Percentiles rank a stretch among this genome's conserved stretches.
phyloP scores from a whole-genome alignment of 2,888 invertebrate genomes.

The Watsonalla binaria region DNA sequence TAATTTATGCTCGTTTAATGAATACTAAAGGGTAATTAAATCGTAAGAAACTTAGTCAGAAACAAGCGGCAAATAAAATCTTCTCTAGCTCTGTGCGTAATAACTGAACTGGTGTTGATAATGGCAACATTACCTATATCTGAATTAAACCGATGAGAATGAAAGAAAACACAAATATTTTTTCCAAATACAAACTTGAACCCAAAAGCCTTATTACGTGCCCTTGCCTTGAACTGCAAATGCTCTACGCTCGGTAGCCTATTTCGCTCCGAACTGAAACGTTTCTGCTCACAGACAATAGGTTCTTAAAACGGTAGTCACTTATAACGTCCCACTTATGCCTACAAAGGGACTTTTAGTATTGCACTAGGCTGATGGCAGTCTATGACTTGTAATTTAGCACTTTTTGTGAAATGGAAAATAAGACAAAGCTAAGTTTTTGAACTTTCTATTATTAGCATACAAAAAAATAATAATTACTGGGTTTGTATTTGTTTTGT shows the following conservation, averaged over 20 bases:
- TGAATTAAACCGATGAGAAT: too few species aligned
- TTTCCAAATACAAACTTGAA: background rate
- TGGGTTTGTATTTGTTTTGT: too few species aligned
- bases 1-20: background rate
- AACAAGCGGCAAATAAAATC: too few species aligned
- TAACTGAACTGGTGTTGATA: too few species aligned
- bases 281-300: slow-evolving; percentile 56
- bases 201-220: background rate
- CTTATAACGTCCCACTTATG: slow-evolving; percentile 61
- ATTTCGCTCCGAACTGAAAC: slow-evolving; percentile 57
- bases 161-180: too few species aligned
- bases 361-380: slow-evolving; percentile 32
- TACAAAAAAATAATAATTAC: background rate
- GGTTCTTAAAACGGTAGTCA: slow-evolving; percentile 58
- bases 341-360: slow-evolving; percentile 60
- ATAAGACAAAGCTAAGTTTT: background rate
- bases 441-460: too few species aligned
- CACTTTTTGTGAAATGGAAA: slow-evolving; percentile 8
- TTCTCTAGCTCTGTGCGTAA: too few species aligned
- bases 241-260: slow-evolving; percentile 53
- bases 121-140: too few species aligned
- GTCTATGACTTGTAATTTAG: slow-evolving; percentile 33
- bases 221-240: slow-evolving; percentile 23
- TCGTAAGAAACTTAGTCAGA: too few species aligned
- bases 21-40: too few species aligned